Base-by-base conservation (phyloP, 2,888 invertebrate species). In the Halictus ligatus region DNA sequence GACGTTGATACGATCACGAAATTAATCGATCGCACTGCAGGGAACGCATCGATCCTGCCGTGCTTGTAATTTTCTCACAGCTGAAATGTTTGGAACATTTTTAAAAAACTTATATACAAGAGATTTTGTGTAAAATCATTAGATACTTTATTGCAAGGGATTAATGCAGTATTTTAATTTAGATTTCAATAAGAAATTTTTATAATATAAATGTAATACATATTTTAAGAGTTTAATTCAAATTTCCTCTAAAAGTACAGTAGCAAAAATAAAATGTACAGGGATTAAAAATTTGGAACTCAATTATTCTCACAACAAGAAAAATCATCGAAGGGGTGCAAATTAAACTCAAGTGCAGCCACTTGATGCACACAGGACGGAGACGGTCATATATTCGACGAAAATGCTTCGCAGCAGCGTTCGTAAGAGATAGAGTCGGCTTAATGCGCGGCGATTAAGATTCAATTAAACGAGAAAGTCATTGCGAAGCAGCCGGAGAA, bases 401-500 rank as follows among this genome's bases (percentile, higher is more conserved):
- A 25, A 2, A 25, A 60, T 13, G 13, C 15, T 60, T 29, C 60
- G 6, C 54, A 54, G 25, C 6, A 60, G 4, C 3, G 13, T 29
- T 60, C 25, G 25, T 2, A 15, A 25, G 25, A 25, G 60, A 25
- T 60, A 60, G n/a, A 12, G n/a, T 25, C 13, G 25, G 13, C 60
- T 25, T 40, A 40, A 18, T 69, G 10, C 35, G 35, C 40, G 21
- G 21, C 40, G 13, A 15, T 54, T 74, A 46, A 80, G 21, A 21
- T 43, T 67, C 7, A 73, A 71, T 64, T 40, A 40, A 69, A 40
- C 69, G 69, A 35, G 69, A 69, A 69, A 69, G 69, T 69, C 69
- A 35, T 69, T 69, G 21, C 29, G 35, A 35, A 6, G 35, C 8
- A 67, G 29, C 35, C 35, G 40, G 69, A 69, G 69, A 69, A 69